Conservation (phyloP, 1,140 invertebrate species). For the Andricus grossulariae region DNA sequence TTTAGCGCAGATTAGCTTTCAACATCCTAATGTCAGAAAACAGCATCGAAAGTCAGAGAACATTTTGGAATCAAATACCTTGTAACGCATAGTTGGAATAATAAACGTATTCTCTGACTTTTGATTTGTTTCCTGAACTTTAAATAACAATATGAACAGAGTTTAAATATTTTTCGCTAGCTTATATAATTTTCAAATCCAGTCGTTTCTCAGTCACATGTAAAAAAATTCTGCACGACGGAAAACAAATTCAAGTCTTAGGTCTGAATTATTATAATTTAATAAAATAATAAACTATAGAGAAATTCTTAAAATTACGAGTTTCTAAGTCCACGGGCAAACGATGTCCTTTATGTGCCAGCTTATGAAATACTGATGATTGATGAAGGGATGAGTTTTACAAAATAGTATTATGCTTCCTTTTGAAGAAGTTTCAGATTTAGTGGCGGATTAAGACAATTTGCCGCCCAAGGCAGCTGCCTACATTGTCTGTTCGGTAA, state of each 20-base stretch:
- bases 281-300: neutral
- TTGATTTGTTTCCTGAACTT: neutral
- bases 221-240: slow-evolving; percentile 2
- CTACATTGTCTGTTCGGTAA: too few relatives aligned
- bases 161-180: too few relatives aligned
- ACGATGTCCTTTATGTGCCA: slow-evolving; percentile 44
- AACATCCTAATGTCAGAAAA: slow-evolving; percentile 1
- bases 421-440: neutral
- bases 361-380: slow-evolving; percentile 22
- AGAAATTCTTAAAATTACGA: neutral
- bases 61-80: too few relatives aligned
- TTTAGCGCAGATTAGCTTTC: neutral
- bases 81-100: neutral
- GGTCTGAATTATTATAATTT: neutral
- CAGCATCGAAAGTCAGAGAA: neutral
- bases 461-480: too few relatives aligned
- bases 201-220: neutral
- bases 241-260: neutral
- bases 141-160: slow-evolving; percentile 3
- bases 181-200: slow-evolving; percentile 3
- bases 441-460: too few relatives aligned
- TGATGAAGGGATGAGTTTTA: slow-evolving; percentile 2
- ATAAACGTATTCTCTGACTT: slow-evolving; percentile 1
- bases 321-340: slow-evolving; percentile 41
- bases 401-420: neutral